Base-by-base conservation (phyloP, 2,888 invertebrate species). In the Margaritifera margaritifera region DNA sequence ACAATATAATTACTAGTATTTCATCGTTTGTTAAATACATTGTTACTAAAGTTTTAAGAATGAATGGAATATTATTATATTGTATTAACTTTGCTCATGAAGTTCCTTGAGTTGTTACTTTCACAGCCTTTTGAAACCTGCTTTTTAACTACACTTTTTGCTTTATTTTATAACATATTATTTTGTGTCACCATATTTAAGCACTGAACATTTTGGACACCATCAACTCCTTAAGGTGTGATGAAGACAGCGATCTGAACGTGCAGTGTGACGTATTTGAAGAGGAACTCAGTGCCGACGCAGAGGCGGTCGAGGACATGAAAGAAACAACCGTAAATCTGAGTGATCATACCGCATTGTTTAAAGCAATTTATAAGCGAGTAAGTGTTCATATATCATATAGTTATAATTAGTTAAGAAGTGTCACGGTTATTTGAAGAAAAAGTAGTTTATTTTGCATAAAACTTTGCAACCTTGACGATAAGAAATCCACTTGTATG, bases 241-340 rank as follows among this genome's bases (percentile, higher is more conserved):
- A 84, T 19, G 75, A 79, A 24, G 86, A 87, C 63, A 77, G 74
- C 5, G 84, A 86, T 57, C 75, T 88, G 8, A 70, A 81, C 15
- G 96, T 96, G 63, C 98, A 98, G 92, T 92, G 98, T 89, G 97
- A 97, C 89, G 96, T 96, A 66, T 98, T 98, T 91, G 97, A 98
- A 89, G 97, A 97, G 89, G 97, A 97, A 90, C 92, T 95, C 72
- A 95, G 96, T 89, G 95, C 95, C 86, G 98, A 98, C 91, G 96
- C 96, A 88, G 94, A 95, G 24, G 95, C 96, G 87, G 93, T 95
- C 75, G 87, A 87, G 31, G 89, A 88, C 4, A 71, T 80, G 62
- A 80, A 74, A 50, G 86, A 88, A 0, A 89, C 88, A 19, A 86
- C 86, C 20, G 95, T 98, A 87, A 97, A 98, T 91, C 93, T 98